Percentiles rank a stretch among this genome's conserved stretches.
Evolutionary conservation across 1,140 invertebrate genomes (phyloP).

Genomic region (Aphidius ervi): DNA sequence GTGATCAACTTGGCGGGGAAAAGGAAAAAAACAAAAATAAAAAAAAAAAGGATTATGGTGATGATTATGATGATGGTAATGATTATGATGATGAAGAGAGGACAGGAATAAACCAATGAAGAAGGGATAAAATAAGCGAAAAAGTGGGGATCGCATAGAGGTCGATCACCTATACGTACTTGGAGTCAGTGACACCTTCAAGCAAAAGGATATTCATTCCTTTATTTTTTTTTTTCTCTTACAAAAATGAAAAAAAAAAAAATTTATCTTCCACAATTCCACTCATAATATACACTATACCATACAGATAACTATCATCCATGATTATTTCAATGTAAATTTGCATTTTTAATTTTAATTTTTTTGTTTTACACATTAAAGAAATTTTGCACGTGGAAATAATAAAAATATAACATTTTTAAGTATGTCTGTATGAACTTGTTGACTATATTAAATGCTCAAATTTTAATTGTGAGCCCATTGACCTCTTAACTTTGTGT

Average conservation of each 20-base stretch:
- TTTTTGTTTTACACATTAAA: too few relatives aligned
- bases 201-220: constrained; percentile 32
- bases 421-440: too few relatives aligned
- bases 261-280: too few relatives aligned
- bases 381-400: too few relatives aligned
- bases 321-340: too few relatives aligned
- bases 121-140: constrained; percentile 25
- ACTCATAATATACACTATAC: too few relatives aligned
- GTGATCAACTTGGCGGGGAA: constrained; percentile 18
- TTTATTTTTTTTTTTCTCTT: constrained; percentile 26
- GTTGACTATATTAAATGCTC: background rate
- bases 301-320: too few relatives aligned
- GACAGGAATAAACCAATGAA: constrained; percentile 20
- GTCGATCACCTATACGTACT: constrained; percentile 53
- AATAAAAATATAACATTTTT: too few relatives aligned
- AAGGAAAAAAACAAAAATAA: constrained; percentile 13
- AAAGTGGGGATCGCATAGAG: constrained; percentile 43
- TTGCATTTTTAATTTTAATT: too few relatives aligned
- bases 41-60: background rate
- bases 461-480: background rate
- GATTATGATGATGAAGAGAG: constrained; percentile 17
- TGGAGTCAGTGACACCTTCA: constrained; percentile 53
- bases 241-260: too few relatives aligned
- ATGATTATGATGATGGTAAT: too few relatives aligned
- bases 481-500: background rate